Evolutionary conservation across 1,140 invertebrate species (phyloP).

Genomic region (Drosophila arizonae): DNA sequence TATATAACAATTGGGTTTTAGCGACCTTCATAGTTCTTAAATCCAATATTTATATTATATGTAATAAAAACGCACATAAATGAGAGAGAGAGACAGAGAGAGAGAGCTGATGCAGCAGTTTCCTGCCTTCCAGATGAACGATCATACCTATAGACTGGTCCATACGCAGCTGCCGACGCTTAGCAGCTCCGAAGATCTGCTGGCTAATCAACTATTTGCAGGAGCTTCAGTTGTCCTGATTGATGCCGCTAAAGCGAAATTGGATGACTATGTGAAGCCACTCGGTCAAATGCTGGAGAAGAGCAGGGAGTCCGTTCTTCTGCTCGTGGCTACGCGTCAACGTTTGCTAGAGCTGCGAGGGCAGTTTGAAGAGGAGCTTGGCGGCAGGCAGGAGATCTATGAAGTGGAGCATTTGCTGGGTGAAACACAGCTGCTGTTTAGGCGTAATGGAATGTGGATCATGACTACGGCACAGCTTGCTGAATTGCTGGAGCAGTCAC

Average conservation of each 20-base stretch:
- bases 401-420: not conserved
- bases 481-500: not conserved
- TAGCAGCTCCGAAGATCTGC: not conserved
- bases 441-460: not conserved
- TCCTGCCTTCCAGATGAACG: constrained; percentile 16
- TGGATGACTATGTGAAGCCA: constrained; percentile 13
- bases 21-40: no score
- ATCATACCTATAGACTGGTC: not conserved
- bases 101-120: not conserved
- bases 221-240: constrained; percentile 15
- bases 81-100: no score
- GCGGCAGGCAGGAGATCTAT: not conserved
- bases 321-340: constrained; percentile 17
- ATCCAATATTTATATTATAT: constrained; percentile 7
- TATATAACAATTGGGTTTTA: no score
- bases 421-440: not conserved
- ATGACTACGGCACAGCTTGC: constrained; percentile 7
- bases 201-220: constrained; percentile 2
- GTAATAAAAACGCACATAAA: constrained; percentile 32
- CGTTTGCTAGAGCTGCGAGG: constrained; percentile 5
- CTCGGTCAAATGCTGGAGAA: not conserved
- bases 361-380: not conserved
- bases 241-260: not conserved
- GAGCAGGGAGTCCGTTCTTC: not conserved
- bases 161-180: not conserved